These are phyloP conservation scores for Danaus chrysippus DNA, from an alignment of 2,888 invertebrate genomes.

Conservation along the genomic window DNA sequence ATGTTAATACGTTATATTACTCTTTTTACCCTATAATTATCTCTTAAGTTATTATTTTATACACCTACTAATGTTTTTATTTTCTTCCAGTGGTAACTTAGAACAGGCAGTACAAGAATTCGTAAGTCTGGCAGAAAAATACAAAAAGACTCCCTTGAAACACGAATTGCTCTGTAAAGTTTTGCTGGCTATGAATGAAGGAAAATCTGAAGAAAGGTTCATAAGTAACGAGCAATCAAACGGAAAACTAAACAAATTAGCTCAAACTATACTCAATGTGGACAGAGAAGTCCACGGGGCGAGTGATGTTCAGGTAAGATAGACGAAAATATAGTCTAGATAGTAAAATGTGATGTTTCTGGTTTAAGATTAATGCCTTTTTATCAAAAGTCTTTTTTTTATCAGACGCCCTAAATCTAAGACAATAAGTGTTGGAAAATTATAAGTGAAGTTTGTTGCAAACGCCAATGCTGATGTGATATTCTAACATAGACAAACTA, in stretches of 20 bases:
- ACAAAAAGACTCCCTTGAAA: constrained; percentile 82
- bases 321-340: not conserved
- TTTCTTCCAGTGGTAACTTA: constrained; percentile 58
- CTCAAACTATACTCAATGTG: constrained; percentile 49
- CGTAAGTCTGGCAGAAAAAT: constrained; percentile 62
- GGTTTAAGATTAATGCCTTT: too few relatives aligned
- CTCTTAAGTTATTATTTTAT: constrained; percentile 35
- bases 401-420: too few relatives aligned
- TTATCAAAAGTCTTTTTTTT: too few relatives aligned
- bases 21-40: not conserved
- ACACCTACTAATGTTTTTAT: constrained; percentile 14
- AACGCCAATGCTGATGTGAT: too few relatives aligned
- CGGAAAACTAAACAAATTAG: constrained; percentile 49
- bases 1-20: too few relatives aligned
- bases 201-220: constrained; percentile 54
- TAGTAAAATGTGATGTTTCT: too few relatives aligned
- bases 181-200: constrained; percentile 53
- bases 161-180: constrained; percentile 78
- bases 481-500: too few relatives aligned
- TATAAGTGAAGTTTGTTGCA: too few relatives aligned
- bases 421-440: too few relatives aligned
- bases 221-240: constrained; percentile 49
- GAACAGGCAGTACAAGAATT: constrained; percentile 78
- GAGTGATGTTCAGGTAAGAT: constrained; percentile 61
- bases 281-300: constrained; percentile 60